Conservation (phyloP, 2,113 vertebrate species). For the Tricholaema leucomelas region DNA sequence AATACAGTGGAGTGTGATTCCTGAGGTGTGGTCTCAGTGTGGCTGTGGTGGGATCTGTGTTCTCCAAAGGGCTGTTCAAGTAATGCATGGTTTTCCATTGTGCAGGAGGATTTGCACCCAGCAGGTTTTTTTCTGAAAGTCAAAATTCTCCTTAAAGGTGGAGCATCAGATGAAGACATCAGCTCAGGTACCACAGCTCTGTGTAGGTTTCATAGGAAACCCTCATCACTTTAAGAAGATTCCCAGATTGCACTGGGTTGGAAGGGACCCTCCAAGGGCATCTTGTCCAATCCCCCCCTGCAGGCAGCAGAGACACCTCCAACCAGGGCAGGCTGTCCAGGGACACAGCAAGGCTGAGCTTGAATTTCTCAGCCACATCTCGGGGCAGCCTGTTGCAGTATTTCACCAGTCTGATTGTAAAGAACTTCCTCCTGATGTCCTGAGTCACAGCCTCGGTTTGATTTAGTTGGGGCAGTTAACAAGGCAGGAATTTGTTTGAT, state of each 20-base stretch:
- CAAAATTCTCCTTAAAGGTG: slow-evolving; percentile 83
- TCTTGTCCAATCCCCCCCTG: no score
- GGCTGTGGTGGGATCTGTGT: not conserved
- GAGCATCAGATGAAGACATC: slow-evolving; percentile 77
- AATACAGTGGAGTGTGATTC: not conserved
- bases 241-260: no score
- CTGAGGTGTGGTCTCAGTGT: not conserved
- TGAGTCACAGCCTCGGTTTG: not conserved
- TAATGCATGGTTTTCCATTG: slow-evolving; percentile 56
- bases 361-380: no score
- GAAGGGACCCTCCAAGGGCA: no score
- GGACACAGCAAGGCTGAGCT: no score
- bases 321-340: no score
- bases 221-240: not conserved
- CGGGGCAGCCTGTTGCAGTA: no score
- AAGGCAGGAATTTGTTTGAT: no score
- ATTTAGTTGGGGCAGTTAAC: no score
- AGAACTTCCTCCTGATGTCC: no score
- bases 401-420: no score
- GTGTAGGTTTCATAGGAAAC: not conserved
- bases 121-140: slow-evolving; percentile 87
- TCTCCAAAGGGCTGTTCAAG: slow-evolving; percentile 26
- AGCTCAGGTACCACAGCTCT: slow-evolving; percentile 75
- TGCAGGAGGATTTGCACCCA: slow-evolving; percentile 81
- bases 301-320: no score